Base-by-base conservation (phyloP, 2,113 vertebrate genomes). In the Triplophysa tibetana region DNA sequence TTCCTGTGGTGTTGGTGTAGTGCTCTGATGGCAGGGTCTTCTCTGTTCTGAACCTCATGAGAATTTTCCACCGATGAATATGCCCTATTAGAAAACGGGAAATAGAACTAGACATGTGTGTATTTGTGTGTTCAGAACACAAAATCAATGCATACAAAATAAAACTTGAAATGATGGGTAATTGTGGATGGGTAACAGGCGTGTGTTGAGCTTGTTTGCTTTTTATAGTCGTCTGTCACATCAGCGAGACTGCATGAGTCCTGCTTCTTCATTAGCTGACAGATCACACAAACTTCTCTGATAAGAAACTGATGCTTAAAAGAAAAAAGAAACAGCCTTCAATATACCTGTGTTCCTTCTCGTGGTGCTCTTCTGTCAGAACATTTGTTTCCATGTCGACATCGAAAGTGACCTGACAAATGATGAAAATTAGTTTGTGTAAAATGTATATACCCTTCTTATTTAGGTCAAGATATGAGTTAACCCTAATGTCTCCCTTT, bases 1-100 rank as follows among this genome's bases (percentile, higher is more conserved):
- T 50, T 83, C 52, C 21, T 80, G 43, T 87, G 87, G 48, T 89
- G 81, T 12, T 86, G 65, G 4, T 70, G n/a, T 14, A 74, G 77
- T 24, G 43, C 12, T 16, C 33, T 29, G 17, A 70, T 58, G 2
- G 77, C 11, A 0, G 72, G 19, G 6, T 81, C 81, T 23, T 83
- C 81, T 6, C 1, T 29, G 12, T 26, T 73, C 64, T 65, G 72
- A 54, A 19, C 2, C 4, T 21, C 72, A 65, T 33, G 41, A 67
- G 54, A n/a, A 29, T 29, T 24, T 23, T 38, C 43, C 5, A 12
- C 33, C 26, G 68, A 58, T 26, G 73, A 72, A 64, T 54, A 48
- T 8, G 43, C n/a, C 52, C 77, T 85, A 26, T 19, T 12, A 9
- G 23, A 70, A 64, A 80, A 56, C 1, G 14, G 17, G 33, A 56